Base-by-base conservation (phyloP, 2,113 vertebrate species). In the Toxotes jaculatrix region DNA sequence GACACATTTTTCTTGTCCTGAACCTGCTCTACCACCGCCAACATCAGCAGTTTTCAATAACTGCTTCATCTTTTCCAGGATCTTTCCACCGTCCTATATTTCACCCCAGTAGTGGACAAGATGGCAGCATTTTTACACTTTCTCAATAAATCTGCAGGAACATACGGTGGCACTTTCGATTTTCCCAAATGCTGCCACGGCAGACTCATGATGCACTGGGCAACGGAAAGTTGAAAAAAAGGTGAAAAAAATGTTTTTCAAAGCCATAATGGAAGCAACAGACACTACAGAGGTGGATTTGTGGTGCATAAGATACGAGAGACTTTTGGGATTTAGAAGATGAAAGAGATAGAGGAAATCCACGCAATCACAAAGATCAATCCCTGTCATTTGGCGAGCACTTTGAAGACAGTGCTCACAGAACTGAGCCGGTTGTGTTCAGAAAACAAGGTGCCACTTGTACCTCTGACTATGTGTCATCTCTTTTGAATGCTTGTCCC, bases 11-110 rank as follows among this genome's bases (percentile, higher is more conserved):
- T 88, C 80, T 88, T 86, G 21, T 65, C 63, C 65, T 55, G 63
- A 65, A 66, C 57, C 55, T 38, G 74, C 71, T 68, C 74, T 21
- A 51, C 74, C 43, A 70, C 23, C 16, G 47, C 79, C 78, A 75
- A 74, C 70, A 86, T 84, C 82, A 89, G 86, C 87, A 85, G 51
- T 88, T 91, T 87, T 82, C 62, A 88, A 83, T 82, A 84, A 80
- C 68, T 43, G 67, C 80, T 89, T 91, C 79, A 87, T 89, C 84
- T 87, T 83, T 70, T 70, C 32, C 64, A 56, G 38, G 72, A 82
- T 49, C 57, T 74, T 85, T 73, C 67, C 34, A 0, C 49, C 36
- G 34, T 32, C 23, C 59, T 43, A 77, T 85, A 83, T 87, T 80
- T 90, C 76, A 85, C 23, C 36, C 43, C 38, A n/a, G 57, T 17